Conservation (phyloP, 2,888 invertebrate species). For the Perizoma flavofasciatum region DNA sequence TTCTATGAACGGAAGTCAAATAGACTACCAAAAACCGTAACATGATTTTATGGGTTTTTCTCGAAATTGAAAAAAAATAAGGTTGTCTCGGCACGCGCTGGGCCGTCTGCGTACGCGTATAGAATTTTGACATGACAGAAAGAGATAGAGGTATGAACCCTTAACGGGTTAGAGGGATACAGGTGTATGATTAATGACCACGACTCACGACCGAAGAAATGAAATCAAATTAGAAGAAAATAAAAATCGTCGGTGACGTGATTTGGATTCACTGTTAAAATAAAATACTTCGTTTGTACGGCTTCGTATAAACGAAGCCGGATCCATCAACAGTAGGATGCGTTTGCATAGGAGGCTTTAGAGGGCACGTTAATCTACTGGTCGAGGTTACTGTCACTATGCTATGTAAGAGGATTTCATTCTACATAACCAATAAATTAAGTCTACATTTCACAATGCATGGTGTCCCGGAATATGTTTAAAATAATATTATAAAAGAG, state of each 20-base stretch:
- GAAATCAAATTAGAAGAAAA: constrained; percentile 78
- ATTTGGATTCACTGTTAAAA: constrained; percentile 28
- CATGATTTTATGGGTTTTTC: constrained; percentile 73
- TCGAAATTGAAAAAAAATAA: constrained; percentile 63
- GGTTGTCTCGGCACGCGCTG: constrained; percentile 74
- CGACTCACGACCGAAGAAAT: constrained; percentile 70
- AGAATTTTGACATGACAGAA: constrained; percentile 63
- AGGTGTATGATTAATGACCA: constrained; percentile 66
- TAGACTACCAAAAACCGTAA: constrained; percentile 55
- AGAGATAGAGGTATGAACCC: constrained; percentile 46
- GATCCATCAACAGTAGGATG: no score
- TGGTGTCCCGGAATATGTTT: no score
- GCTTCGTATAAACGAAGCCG: no score
- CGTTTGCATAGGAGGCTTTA: no score
- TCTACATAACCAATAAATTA: no score
- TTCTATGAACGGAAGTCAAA: constrained; percentile 61
- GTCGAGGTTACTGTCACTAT: no score
- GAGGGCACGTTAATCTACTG: no score
- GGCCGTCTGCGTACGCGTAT: constrained; percentile 62
- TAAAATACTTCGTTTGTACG: no score
- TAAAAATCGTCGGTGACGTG: constrained; percentile 66
- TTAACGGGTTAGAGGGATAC: constrained; percentile 46
- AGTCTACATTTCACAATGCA: no score
- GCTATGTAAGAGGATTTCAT: no score
- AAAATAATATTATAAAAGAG: no score